These are phyloP conservation scores for Apotomis capreana DNA, from an alignment of 2,888 invertebrate genomes.

Conservation along the genomic window DNA sequence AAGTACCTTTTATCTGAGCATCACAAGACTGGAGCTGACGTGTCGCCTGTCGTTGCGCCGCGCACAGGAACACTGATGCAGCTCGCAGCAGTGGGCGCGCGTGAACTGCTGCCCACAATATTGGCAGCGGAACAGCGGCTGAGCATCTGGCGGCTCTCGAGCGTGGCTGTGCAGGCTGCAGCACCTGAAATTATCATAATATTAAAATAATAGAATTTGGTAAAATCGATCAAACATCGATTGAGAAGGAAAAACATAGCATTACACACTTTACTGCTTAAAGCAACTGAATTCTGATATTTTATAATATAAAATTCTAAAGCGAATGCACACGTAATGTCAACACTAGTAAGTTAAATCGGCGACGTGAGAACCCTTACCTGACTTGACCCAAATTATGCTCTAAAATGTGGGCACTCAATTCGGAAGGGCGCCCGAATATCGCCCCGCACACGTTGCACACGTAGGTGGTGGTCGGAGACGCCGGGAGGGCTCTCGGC, in stretches of 20 bases:
- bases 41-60: constrained; percentile 51
- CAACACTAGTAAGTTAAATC: too few species aligned
- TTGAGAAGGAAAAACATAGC: too few species aligned
- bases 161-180: constrained; percentile 69
- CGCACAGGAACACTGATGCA: constrained; percentile 68
- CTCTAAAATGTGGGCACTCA: constrained; percentile 65
- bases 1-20: constrained; percentile 54
- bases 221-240: too few species aligned
- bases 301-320: too few species aligned
- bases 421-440: constrained; percentile 60
- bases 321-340: too few species aligned
- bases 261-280: too few species aligned
- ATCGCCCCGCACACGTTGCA: constrained; percentile 71
- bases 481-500: constrained; percentile 49
- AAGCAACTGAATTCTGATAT: too few species aligned
- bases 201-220: too few species aligned
- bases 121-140: constrained; percentile 59
- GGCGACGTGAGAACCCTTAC: constrained; percentile 50
- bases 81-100: constrained; percentile 72
- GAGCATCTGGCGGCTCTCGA: too few species aligned
- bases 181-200: constrained; percentile 53
- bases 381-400: constrained; percentile 62
- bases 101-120: constrained; percentile 70
- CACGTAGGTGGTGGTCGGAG: constrained; percentile 50
- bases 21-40: constrained; percentile 54